phyloP scores from a whole-genome alignment of 2,113 vertebrate species.

The Macquaria ambigua region DNA sequence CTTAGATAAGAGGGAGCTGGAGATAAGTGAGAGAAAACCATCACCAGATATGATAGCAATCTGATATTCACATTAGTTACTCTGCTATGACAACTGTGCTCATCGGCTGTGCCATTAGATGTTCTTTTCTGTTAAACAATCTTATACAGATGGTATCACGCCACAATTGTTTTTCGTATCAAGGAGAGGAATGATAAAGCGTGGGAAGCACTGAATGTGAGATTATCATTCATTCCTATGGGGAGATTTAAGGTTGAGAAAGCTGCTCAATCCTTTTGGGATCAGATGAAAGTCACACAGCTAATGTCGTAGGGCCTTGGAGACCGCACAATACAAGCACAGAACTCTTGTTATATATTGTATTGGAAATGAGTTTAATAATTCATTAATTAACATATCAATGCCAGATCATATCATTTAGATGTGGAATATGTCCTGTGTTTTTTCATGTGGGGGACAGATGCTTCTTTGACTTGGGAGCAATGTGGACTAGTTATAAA shows the following conservation, averaged over 20 bases:
- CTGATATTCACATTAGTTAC: constrained; percentile 63
- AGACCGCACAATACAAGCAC: constrained; percentile 44
- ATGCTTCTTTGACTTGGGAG: constrained; percentile 2
- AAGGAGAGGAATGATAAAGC: constrained; percentile 58
- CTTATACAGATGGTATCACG: constrained; percentile 63
- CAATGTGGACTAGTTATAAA: background rate
- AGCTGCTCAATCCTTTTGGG: constrained; percentile 43
- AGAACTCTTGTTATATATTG: constrained; percentile 34
- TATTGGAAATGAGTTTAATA: constrained; percentile 31
- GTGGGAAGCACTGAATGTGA: constrained; percentile 54
- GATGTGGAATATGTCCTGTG: constrained; percentile 6
- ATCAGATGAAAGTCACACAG: constrained; percentile 62
- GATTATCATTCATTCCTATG: constrained; percentile 64
- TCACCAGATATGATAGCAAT: constrained; percentile 66
- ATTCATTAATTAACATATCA: constrained; percentile 26
- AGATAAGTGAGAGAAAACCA: constrained; percentile 69
- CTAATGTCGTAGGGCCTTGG: constrained; percentile 42
- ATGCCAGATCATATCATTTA: constrained; percentile 1
- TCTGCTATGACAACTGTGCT: constrained; percentile 61
- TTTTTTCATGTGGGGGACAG: constrained; percentile 8
- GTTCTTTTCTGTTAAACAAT: constrained; percentile 59
- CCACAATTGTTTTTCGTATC: constrained; percentile 60
- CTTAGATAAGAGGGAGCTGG: constrained; percentile 54
- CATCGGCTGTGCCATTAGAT: constrained; percentile 57
- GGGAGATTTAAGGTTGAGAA: constrained; percentile 62